Base-by-base conservation (phyloP, 1,140 invertebrate genomes). In the Trichonephila clavipes region DNA sequence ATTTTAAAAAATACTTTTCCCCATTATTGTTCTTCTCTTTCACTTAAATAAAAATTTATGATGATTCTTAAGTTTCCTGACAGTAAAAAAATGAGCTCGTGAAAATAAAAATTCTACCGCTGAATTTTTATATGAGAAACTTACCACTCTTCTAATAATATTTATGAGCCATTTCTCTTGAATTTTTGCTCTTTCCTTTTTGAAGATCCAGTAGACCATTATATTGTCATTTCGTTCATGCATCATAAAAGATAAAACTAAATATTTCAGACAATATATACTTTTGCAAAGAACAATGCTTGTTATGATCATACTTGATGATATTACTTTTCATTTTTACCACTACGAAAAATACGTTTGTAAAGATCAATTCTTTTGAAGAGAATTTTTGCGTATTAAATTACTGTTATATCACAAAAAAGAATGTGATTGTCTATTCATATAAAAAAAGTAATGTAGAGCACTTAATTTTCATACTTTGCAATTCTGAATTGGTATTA, bases 21-120 rank as follows among this genome's bases (percentile, higher is more conserved):
- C 21, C 72, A 77, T 77, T 18, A 77, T 40, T 77, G 72, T 77
- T 77, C 28, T 77, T 69, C 40, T 77, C 72, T 40, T 28, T 40
- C 4, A 7, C 7, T 24, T 34, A 18, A 77, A 16, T 10, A 77
- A 14, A 34, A 77, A 77, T 77, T 77, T 77, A 77, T 34, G 72
- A 77, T 18, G 18, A 34, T 77, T 40, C 2, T 10, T 12, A 40
- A 77, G 14, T 77, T 77, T 40, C 16, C 16, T 18, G 28, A 72
- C 28, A 16, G 24, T 40, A 3, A 77, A 34, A 77, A 77, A 77
- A 69, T 24, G n/a, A 8, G 24, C 64, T 66, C n/a, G 62, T 19
- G 62, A 66, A 66, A 10, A 66, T n/a, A 51, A 51, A 10, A 51
- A 10, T 51, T 51, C 51, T 51, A 51, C 51, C 6, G 3, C 2